These are phyloP conservation scores for Oegoconia quadripuncta DNA, from an alignment of 2,888 invertebrate species.

Conservation along the genomic window DNA sequence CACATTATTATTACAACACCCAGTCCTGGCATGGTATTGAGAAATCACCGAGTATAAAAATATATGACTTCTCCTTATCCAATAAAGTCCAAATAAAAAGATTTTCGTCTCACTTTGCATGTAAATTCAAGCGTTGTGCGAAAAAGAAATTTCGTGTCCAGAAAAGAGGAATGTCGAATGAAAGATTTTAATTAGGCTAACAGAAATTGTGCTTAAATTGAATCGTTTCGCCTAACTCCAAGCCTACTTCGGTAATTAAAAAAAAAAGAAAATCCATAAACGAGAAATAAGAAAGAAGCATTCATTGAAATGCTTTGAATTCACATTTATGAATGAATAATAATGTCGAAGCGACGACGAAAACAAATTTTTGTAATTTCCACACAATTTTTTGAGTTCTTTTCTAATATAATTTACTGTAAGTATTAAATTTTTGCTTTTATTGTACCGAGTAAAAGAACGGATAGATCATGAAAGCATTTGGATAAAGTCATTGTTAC, in stretches of 20 bases:
- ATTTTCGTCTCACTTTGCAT: slow-evolving; percentile 5
- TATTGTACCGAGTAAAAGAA: too few species aligned
- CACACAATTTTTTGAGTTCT: too few species aligned
- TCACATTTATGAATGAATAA: background rate
- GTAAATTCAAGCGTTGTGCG: slow-evolving; percentile 17
- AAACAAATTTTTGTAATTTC: too few species aligned
- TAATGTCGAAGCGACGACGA: background rate
- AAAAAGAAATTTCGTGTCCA: background rate
- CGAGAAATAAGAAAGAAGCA: background rate
- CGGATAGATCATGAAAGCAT: too few species aligned
- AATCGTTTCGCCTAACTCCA: background rate
- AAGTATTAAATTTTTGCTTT: too few species aligned
- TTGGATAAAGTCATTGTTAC: too few species aligned
- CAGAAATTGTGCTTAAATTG: slow-evolving; percentile 7
- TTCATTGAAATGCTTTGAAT: background rate
- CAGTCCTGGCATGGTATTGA: too few species aligned
- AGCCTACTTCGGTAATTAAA: slow-evolving; percentile 8
- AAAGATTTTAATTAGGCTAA: slow-evolving; percentile 13
- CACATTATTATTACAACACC: too few species aligned
- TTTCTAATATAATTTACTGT: too few species aligned
- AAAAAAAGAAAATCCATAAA: background rate
- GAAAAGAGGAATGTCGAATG: slow-evolving; percentile 1
- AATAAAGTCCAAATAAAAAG: slow-evolving; percentile 6
- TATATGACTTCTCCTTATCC: background rate
- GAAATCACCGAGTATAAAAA: too few species aligned